Percentiles rank a stretch among this genome's conserved stretches.
Evolutionary conservation across 2,888 invertebrate genomes (phyloP).

Genomic region (Junonia oenone): DNA sequence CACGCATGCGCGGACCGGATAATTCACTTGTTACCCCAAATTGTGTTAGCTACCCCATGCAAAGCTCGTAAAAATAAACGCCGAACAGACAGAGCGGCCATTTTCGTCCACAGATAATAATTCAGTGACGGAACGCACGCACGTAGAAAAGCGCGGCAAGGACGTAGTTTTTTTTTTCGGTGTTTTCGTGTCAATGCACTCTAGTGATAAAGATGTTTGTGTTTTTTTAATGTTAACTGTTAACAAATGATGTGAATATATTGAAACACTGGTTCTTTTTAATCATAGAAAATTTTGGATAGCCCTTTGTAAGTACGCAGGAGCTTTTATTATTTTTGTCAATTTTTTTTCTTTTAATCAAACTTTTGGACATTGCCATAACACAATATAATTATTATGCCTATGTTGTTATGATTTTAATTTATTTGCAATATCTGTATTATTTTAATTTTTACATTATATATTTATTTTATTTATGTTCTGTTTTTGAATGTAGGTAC

Average conservation of each 20-base stretch:
- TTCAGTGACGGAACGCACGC: conserved; percentile 49
- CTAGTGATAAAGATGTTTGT: conserved; percentile 9
- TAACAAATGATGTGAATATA: neutral
- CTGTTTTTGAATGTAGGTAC: no score
- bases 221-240: conserved; percentile 4
- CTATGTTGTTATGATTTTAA: no score
- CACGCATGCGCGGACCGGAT: conserved; percentile 73
- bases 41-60: conserved; percentile 69
- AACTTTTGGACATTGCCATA: no score
- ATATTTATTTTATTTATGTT: neutral
- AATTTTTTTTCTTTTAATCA: neutral
- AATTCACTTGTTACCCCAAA: conserved; percentile 72
- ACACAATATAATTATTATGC: no score
- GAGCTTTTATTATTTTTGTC: neutral
- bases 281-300: neutral
- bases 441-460: neutral
- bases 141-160: conserved; percentile 46
- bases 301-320: neutral
- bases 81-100: conserved; percentile 40
- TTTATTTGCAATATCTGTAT: no score
- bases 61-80: conserved; percentile 64
- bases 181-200: conserved; percentile 22
- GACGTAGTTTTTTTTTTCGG: conserved; percentile 31
- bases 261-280: neutral
- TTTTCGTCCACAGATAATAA: conserved; percentile 61